phyloP scores from a whole-genome alignment of 2,113 vertebrate species.

The Ophiodon elongatus region DNA sequence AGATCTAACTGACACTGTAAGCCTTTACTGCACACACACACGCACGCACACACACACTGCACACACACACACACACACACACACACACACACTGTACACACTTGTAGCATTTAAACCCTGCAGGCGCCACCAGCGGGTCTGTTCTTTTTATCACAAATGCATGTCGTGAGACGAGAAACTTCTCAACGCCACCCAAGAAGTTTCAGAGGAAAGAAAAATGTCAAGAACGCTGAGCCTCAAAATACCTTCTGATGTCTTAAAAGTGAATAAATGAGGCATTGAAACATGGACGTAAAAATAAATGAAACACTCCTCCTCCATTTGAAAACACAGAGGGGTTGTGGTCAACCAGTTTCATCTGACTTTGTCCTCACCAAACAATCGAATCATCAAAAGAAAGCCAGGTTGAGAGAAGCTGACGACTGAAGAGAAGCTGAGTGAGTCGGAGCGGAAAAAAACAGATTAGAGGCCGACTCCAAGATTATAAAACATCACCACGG shows the following conservation, averaged over 20 bases:
- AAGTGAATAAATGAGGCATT: too few relatives aligned
- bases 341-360: too few relatives aligned
- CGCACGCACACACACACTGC: too few relatives aligned
- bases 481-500: too few relatives aligned
- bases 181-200: not conserved
- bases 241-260: not conserved
- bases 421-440: not conserved
- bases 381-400: not conserved
- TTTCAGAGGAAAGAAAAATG: too few relatives aligned
- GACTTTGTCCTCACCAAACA: too few relatives aligned
- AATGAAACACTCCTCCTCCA: too few relatives aligned
- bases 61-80: not conserved
- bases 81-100: not conserved
- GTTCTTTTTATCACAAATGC: constrained; percentile 12
- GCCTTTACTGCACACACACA: not conserved
- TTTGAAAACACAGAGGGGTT: too few relatives aligned
- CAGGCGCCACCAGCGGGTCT: not conserved
- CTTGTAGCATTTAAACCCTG: not conserved
- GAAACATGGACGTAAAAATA: too few relatives aligned
- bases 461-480: too few relatives aligned
- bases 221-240: not conserved
- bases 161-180: not conserved
- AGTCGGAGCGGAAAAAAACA: not conserved
- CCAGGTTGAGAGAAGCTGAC: rapidly evolving
- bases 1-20: not conserved